Conservation (phyloP, 1,140 invertebrate species). For the Trachelipus rathkii region DNA sequence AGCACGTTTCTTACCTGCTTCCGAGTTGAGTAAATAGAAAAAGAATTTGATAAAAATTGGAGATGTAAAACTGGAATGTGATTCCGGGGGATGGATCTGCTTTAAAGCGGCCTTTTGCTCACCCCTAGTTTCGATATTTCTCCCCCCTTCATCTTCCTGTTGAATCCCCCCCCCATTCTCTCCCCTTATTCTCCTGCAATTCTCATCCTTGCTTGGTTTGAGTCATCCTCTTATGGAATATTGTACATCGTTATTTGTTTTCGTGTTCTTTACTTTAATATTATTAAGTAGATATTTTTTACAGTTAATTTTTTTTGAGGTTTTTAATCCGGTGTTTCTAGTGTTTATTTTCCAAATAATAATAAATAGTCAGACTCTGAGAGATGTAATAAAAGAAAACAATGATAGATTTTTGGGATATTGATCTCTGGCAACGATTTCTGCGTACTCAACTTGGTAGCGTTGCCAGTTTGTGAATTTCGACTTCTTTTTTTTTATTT, state of each 20-base stretch:
- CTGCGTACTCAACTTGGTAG: not conserved
- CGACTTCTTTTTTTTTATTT: not conserved
- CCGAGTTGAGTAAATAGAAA: too few relatives aligned
- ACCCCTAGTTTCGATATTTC: not conserved
- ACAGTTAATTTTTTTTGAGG: too few relatives aligned
- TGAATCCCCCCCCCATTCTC: not conserved
- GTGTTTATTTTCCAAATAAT: not conserved
- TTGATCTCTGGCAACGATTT: not conserved
- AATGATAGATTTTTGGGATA: not conserved
- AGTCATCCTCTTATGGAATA: not conserved
- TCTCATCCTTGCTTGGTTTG: not conserved
- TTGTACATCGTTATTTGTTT: not conserved
- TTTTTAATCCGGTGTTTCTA: not conserved
- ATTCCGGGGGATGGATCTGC: conserved; percentile 7
- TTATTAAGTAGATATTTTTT: not conserved
- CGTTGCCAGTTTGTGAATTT: not conserved
- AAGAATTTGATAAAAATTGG: too few relatives aligned
- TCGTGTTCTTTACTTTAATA: not conserved
- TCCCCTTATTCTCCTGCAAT: not conserved
- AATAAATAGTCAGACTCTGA: not conserved
- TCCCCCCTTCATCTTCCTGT: not conserved
- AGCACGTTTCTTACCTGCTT: too few relatives aligned
- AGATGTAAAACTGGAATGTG: not conserved
- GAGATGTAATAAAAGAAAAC: not conserved
- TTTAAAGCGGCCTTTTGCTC: not conserved